These are phyloP conservation scores for Crypturellus undulatus DNA, from an alignment of 2,113 vertebrate species.

Conservation along the genomic window DNA sequence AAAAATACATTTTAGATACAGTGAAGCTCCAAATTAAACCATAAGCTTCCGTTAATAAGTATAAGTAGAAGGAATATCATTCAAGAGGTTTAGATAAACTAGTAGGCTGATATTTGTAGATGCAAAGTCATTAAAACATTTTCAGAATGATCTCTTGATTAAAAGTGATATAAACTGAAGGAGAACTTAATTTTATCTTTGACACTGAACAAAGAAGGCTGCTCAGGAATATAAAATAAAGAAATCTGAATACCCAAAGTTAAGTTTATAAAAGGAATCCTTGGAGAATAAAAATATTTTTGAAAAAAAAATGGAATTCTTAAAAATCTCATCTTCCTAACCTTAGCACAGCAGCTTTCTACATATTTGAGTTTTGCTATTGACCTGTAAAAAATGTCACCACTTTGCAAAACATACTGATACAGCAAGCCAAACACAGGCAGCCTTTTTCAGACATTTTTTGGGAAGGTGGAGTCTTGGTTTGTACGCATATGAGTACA, in stretches of 20 bases:
- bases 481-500: background rate
- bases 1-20: background rate
- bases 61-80: background rate
- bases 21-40: background rate
- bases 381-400: background rate
- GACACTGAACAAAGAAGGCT: background rate
- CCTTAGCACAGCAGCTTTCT: background rate
- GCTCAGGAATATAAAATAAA: slow-evolving; percentile 16
- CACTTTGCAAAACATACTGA: background rate
- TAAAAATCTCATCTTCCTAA: background rate
- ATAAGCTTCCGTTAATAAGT: background rate
- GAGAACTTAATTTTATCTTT: slow-evolving; percentile 13
- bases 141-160: slow-evolving; percentile 1
- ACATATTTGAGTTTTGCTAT: background rate
- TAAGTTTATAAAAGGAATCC: background rate
- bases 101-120: background rate
- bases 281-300: background rate
- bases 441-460: background rate
- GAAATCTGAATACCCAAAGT: background rate
- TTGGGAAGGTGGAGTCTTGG: background rate
- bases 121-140: slow-evolving; percentile 3
- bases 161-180: background rate
- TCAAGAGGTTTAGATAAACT: slow-evolving; percentile 3
- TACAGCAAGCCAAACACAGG: background rate
- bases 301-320: background rate